Evolutionary conservation across 2,888 invertebrate genomes (phyloP).

Genomic region (Thecophora atra): DNA sequence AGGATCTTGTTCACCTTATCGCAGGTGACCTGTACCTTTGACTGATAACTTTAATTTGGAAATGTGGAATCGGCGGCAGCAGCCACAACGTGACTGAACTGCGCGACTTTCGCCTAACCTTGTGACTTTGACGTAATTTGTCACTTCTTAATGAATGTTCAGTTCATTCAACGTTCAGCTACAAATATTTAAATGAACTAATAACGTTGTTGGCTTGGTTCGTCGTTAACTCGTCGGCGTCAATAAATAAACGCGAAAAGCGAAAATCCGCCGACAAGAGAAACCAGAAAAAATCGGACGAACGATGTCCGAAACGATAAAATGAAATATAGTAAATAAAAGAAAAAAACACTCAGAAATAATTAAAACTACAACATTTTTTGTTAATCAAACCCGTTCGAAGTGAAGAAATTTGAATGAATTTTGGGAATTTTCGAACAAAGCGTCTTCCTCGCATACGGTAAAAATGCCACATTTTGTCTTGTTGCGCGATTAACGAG

Average conservation of each 20-base stretch:
- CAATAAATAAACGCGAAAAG: constrained; percentile 22
- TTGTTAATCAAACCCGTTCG: constrained; percentile 14
- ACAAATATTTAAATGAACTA: constrained; percentile 14
- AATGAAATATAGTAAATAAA: constrained; percentile 7
- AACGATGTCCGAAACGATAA: background rate
- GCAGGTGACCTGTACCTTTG: too few relatives aligned
- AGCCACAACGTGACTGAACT: too few relatives aligned
- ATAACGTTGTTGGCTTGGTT: background rate
- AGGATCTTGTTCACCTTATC: too few relatives aligned
- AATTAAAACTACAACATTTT: too few relatives aligned
- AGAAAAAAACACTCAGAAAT: background rate
- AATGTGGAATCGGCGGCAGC: too few relatives aligned
- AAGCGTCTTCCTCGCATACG: constrained; percentile 11
- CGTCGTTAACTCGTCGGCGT: constrained; percentile 1
- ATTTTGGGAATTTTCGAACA: background rate
- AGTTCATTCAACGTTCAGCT: too few relatives aligned
- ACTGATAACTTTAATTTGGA: too few relatives aligned
- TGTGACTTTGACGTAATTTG: constrained; percentile 29
- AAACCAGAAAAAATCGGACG: too few relatives aligned
- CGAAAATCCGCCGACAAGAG: constrained; percentile 4
- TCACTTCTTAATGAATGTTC: background rate
- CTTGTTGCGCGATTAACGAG: constrained; percentile 21
- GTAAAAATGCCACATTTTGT: constrained; percentile 26
- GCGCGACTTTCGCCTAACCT: constrained; percentile 34
- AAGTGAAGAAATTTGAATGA: constrained; percentile 22